A percentile compares a stretch with the other conserved stretches of the same genome.
phyloP scores from a whole-genome alignment of 1,140 invertebrate species.

The Lordiphosa mommai region DNA sequence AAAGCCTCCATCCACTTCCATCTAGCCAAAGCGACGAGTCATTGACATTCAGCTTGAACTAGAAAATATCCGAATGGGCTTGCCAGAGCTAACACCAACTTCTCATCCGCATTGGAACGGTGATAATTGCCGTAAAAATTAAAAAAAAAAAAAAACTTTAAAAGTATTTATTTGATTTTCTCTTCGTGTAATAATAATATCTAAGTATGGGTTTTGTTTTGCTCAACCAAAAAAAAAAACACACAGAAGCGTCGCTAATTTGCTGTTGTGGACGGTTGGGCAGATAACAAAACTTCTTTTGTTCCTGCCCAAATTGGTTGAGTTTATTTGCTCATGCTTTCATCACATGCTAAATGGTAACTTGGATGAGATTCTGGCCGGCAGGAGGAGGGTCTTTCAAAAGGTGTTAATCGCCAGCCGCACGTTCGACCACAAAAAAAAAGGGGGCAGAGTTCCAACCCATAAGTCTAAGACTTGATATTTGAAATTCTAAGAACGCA shows the following conservation, averaged over 20 bases:
- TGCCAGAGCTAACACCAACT: slow-evolving; percentile 19
- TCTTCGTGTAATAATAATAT: not conserved
- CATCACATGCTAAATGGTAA: slow-evolving; percentile 34
- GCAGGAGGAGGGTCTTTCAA: not conserved
- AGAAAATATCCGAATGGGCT: slow-evolving; percentile 41
- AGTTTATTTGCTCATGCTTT: slow-evolving; percentile 55
- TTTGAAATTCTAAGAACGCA: slow-evolving; percentile 30
- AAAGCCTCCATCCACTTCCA: slow-evolving; percentile 15
- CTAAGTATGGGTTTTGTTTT: not conserved
- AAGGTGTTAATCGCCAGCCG: slow-evolving; percentile 48
- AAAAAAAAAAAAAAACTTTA: slow-evolving; percentile 2
- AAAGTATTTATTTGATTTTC: slow-evolving; percentile 3
- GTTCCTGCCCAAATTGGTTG: slow-evolving; percentile 53
- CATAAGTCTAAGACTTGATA: no score
- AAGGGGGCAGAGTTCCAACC: slow-evolving; percentile 19
- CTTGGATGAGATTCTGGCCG: no score
- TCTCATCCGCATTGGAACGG: slow-evolving; percentile 13
- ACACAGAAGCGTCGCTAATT: slow-evolving; percentile 32
- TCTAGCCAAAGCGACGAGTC: slow-evolving; percentile 40
- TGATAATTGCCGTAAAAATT: slow-evolving; percentile 36
- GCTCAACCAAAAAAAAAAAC: not conserved
- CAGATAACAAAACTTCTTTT: slow-evolving; percentile 37
- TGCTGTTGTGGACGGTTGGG: slow-evolving; percentile 33
- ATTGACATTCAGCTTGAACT: slow-evolving; percentile 71
- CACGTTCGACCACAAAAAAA: slow-evolving; percentile 25